phyloP scores from a whole-genome alignment of 2,888 invertebrate species.

The Cynaeus angustus region DNA sequence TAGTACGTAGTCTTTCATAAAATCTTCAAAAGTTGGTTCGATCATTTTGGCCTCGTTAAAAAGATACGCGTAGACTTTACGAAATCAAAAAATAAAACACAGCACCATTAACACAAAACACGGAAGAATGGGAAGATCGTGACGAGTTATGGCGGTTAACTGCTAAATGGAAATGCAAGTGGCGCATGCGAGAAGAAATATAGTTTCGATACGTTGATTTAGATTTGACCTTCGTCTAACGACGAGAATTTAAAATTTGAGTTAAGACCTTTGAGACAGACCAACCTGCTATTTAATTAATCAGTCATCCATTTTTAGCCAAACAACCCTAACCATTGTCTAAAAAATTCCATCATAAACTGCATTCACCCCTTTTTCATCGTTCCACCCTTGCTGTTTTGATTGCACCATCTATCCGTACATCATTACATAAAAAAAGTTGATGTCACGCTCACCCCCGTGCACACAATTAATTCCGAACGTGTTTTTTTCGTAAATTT shows the following conservation, averaged over 20 bases:
- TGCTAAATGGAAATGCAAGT: conserved; percentile 7
- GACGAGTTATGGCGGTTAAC: conserved; percentile 13
- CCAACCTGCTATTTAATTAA: too few species aligned
- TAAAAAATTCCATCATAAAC: neutral
- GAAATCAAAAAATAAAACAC: conserved; percentile 36
- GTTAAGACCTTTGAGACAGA: too few species aligned
- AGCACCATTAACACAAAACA: conserved; percentile 18
- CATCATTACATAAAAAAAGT: conserved; percentile 1
- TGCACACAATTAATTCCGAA: conserved; percentile 33
- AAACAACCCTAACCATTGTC: too few species aligned
- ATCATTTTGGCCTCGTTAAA: conserved; percentile 30
- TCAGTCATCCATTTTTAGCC: too few species aligned
- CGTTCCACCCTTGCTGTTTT: neutral
- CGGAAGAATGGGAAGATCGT: conserved; percentile 1
- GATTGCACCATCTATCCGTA: neutral
- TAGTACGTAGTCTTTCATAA: conserved; percentile 32
- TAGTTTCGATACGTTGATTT: neutral
- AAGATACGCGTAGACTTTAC: conserved; percentile 5
- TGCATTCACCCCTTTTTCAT: conserved; percentile 1
- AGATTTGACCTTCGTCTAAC: too few species aligned
- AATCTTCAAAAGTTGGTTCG: conserved; percentile 32
- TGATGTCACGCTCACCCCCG: conserved; percentile 9
- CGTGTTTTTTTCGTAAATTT: conserved; percentile 37
- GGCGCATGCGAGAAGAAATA: conserved; percentile 23
- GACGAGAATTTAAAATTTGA: too few species aligned